phyloP scores from a whole-genome alignment of 1,140 invertebrate genomes.

The Wasmannia auropunctata region DNA sequence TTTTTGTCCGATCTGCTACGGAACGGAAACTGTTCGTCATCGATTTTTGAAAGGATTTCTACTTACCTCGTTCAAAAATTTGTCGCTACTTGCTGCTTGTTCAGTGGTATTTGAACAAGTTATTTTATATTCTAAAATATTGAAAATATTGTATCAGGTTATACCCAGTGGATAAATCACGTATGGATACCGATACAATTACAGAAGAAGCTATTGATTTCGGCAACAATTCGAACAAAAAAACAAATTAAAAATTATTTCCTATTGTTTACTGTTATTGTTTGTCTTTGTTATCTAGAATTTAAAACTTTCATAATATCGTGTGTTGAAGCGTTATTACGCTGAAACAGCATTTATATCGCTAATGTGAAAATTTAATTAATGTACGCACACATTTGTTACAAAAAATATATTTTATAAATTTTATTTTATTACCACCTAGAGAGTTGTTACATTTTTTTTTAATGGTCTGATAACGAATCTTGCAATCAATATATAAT shows the following conservation, averaged over 20 bases:
- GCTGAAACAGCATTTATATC: slow-evolving; percentile 23
- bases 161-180: slow-evolving; percentile 96
- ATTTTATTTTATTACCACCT: neutral
- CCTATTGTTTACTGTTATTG: neutral
- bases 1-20: neutral
- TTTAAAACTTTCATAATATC: neutral
- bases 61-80: neutral
- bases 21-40: neutral
- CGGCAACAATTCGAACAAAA: slow-evolving; percentile 39
- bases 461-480: neutral
- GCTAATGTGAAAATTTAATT: slow-evolving; percentile 9
- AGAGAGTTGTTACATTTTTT: neutral
- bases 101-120: neutral
- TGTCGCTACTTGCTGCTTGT: neutral
- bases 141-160: slow-evolving; percentile 88
- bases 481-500: neutral
- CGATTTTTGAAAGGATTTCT: neutral
- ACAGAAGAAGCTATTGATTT: slow-evolving; percentile 70
- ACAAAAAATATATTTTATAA: slow-evolving; percentile 6
- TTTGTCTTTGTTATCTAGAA: neutral
- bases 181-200: slow-evolving; percentile 89
- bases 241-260: slow-evolving; percentile 57
- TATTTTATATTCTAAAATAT: neutral
- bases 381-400: slow-evolving; percentile 10
- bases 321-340: neutral